phyloP scores from a whole-genome alignment of 2,797 vertebrate species.

The Echiichthys vipera region DNA sequence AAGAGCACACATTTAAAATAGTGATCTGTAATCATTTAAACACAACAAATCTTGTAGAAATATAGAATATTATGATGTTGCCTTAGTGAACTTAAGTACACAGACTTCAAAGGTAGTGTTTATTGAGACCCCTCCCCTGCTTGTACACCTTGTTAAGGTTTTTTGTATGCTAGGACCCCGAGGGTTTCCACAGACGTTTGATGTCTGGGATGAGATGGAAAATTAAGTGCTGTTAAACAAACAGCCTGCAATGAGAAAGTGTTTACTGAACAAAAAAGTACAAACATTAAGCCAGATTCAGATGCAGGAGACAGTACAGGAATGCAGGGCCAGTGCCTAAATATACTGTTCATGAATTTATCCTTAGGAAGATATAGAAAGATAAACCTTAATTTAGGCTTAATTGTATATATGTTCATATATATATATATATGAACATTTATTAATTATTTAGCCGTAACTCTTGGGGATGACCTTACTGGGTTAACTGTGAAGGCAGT shows the following conservation, averaged over 20 bases:
- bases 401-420: neutral
- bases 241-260: slow-evolving; percentile 59
- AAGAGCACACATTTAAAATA: slow-evolving; percentile 25
- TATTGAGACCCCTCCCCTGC: slow-evolving; percentile 61
- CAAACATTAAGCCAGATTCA: slow-evolving; percentile 30
- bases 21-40: slow-evolving; percentile 55
- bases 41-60: slow-evolving; percentile 46
- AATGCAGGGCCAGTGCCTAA: neutral
- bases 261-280: slow-evolving; percentile 66
- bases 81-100: slow-evolving; percentile 55
- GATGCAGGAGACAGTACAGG: neutral
- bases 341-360: neutral
- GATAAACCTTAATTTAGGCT: slow-evolving; percentile 12
- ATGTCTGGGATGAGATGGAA: slow-evolving; percentile 71
- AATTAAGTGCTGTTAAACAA: slow-evolving; percentile 71
- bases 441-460: slow-evolving; percentile 8
- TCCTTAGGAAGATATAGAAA: neutral
- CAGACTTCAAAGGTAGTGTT: slow-evolving; percentile 68
- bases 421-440: too few relatives aligned
- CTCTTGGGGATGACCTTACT: neutral
- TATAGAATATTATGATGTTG: slow-evolving; percentile 36
- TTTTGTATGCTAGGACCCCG: slow-evolving; percentile 52
- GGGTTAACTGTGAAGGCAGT: neutral
- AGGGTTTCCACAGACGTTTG: slow-evolving; percentile 65
- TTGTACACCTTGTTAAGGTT: slow-evolving; percentile 69